Percentiles rank a stretch among this genome's conserved stretches.
Conservation (phyloP, 2,113 vertebrate species). For the Spea multiplicata region DNA sequence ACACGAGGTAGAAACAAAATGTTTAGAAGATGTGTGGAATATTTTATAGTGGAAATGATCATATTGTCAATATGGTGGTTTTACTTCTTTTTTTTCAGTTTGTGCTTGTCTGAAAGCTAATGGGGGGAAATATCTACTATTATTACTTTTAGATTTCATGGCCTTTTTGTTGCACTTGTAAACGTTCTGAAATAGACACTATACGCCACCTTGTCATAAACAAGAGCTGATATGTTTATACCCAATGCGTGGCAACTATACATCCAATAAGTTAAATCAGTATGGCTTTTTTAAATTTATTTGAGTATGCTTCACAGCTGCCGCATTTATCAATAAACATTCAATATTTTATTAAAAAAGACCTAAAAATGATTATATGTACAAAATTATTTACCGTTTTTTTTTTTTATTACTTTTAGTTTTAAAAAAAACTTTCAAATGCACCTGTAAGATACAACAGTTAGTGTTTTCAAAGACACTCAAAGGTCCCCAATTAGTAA, state of each 20-base stretch:
- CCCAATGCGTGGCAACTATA: constrained; percentile 73
- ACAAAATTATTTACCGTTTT: constrained; percentile 76
- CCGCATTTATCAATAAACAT: constrained; percentile 80
- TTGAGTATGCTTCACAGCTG: constrained; percentile 77
- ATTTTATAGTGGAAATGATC: too few relatives aligned
- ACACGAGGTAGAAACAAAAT: too few relatives aligned
- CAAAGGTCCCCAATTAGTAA: constrained; percentile 66
- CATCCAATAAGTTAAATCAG: constrained; percentile 92
- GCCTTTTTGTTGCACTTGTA: constrained; percentile 5
- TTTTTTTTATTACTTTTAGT: constrained; percentile 57
- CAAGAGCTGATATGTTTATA: constrained; percentile 62
- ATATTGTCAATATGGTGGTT: too few relatives aligned
- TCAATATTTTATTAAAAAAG: constrained; percentile 76
- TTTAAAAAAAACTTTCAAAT: constrained; percentile 66
- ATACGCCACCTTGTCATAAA: constrained; percentile 32
- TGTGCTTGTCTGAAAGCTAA: too few relatives aligned
- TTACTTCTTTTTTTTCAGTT: too few relatives aligned
- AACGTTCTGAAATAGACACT: constrained; percentile 19
- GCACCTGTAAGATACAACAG: constrained; percentile 62
- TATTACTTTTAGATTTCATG: too few relatives aligned
- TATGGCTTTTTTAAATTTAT: constrained; percentile 84
- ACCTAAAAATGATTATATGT: constrained; percentile 86
- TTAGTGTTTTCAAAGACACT: constrained; percentile 64
- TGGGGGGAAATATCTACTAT: too few relatives aligned
- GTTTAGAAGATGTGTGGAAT: too few relatives aligned